Percentiles rank a stretch among this genome's conserved stretches.
phyloP scores from a whole-genome alignment of 2,113 vertebrate species.

The Crypturellus undulatus region DNA sequence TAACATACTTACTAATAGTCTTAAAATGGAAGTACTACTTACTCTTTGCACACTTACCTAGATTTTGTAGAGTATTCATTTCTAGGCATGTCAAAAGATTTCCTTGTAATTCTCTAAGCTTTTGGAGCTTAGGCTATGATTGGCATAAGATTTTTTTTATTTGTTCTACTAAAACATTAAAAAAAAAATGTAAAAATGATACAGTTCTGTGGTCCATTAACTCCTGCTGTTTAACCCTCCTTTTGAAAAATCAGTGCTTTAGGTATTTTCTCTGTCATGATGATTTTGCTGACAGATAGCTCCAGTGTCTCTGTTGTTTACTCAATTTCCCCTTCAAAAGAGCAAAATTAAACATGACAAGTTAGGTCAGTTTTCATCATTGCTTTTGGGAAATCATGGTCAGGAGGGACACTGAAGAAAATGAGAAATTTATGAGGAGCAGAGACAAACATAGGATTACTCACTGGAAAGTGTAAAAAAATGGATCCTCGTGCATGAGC shows the following conservation, averaged over 20 bases:
- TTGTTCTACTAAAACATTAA: not conserved
- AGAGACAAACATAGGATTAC: slow-evolving; percentile 17
- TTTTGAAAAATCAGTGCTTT: not conserved
- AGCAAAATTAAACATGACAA: not conserved
- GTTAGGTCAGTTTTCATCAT: not conserved
- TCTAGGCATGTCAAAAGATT: not conserved
- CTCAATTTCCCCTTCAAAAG: not conserved
- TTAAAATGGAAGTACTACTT: too few species aligned
- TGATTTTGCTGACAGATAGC: not conserved
- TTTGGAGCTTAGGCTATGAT: not conserved
- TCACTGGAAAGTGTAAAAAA: slow-evolving; percentile 26
- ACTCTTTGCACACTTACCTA: not conserved
- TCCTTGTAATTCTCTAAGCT: not conserved
- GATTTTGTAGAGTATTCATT: not conserved
- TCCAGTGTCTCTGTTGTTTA: not conserved
- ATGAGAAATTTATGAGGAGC: not conserved
- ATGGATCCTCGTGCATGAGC: not conserved
- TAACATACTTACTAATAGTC: not conserved
- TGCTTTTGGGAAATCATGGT: not conserved
- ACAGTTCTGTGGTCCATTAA: not conserved
- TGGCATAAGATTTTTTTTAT: not conserved
- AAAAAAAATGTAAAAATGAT: not conserved
- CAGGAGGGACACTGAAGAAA: not conserved
- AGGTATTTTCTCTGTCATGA: not conserved
- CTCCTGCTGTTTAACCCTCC: not conserved